Evolutionary conservation across 2,888 invertebrate genomes (phyloP), one percentile per base, ranked within the genome.

Genomic region (Melanostoma mellinum): DNA sequence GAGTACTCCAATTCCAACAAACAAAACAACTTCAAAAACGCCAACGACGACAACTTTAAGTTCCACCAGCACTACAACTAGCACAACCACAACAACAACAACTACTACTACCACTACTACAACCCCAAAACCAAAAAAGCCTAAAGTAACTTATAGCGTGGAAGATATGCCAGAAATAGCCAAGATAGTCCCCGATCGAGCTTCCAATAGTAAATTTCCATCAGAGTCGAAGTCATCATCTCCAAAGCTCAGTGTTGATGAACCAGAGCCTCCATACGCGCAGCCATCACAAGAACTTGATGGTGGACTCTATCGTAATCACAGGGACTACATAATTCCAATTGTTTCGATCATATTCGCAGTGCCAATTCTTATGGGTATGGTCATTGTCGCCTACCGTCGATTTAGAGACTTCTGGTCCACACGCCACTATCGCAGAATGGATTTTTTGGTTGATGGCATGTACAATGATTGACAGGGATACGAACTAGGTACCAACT

Each of bases 391-490:
- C 20, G 94, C 94, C 76, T 92, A 95, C 89, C 94, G 94, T 86
- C 92, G 94, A 86, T 94, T 96, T n/a, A 93, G 94, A 86, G 96
- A 97, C 89, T 96, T 96, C 89, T 97, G 97, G 96, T 94, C 95
- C 87, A 95, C 96, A 86, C 93, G 97, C 86, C 96, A 97, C 90
- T 97, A 97, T 88, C 94, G 95, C 85, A 93, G 96, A 89, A 97
- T 97, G 96, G 97, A 97, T 91, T 97, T 96, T 89, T 93, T 97
- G 9, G 95, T 97, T 72, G 97, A 97, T 91, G 97, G 97, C 87
- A 96, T 97, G 95, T 97, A 97, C 89, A 96, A 96, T 92, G 96
- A 96, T 89, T 96, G 90, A 91, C 90, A 82, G 50, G 76, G 81
- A 38, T 71, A 74, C 35, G 69, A 55, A 38, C 65, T 65, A 1